Percentiles rank a stretch among this genome's conserved stretches.
These are phyloP conservation scores for Gobio gobio DNA, from an alignment of 2,113 vertebrate species.

Conservation along the genomic window DNA sequence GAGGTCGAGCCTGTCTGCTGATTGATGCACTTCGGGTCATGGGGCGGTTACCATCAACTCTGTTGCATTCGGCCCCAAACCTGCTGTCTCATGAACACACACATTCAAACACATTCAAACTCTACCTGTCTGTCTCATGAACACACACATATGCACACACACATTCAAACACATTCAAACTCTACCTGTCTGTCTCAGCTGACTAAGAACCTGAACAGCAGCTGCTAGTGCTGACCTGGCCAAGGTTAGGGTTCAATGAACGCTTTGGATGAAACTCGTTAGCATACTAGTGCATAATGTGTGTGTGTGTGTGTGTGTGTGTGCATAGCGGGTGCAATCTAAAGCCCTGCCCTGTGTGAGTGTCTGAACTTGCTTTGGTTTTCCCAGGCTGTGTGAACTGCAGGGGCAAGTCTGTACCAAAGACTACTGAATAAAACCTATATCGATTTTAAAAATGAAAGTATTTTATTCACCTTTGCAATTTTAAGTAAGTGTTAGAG, in stretches of 20 bases:
- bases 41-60: slow-evolving; percentile 53
- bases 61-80: slow-evolving; percentile 11
- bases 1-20: slow-evolving; percentile 56
- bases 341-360: slow-evolving; percentile 39
- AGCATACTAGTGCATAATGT: slow-evolving; percentile 7
- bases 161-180: slow-evolving; percentile 47
- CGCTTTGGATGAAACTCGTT: slow-evolving; percentile 6
- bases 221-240: slow-evolving; percentile 29
- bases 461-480: not conserved
- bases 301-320: slow-evolving; percentile 13
- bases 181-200: slow-evolving; percentile 20
- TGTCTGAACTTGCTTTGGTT: slow-evolving; percentile 57
- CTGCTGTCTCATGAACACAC: slow-evolving; percentile 2
- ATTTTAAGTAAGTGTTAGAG: not conserved
- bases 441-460: not conserved
- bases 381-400: slow-evolving; percentile 21
- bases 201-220: slow-evolving; percentile 51
- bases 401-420: not conserved
- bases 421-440: not conserved
- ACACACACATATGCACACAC: slow-evolving; percentile 40
- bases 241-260: not conserved
- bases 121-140: too few species aligned
- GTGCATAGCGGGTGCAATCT: slow-evolving; percentile 6
- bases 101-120: too few species aligned
- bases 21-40: slow-evolving; percentile 71